phyloP scores from a whole-genome alignment of 53 echinoderm and acorn worm species.

The Crossaster papposus region DNA sequence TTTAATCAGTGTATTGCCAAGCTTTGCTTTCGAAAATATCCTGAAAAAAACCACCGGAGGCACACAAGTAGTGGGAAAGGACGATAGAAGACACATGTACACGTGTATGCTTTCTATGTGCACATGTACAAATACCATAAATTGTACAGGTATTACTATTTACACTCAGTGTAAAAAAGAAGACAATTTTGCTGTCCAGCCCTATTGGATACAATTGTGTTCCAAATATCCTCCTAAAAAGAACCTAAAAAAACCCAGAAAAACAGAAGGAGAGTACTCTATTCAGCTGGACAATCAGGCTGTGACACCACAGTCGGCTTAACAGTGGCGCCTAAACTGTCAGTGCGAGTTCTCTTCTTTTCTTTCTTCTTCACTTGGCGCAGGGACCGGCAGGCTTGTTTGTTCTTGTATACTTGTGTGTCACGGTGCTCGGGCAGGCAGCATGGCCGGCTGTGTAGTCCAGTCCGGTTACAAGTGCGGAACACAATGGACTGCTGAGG shows the following conservation, averaged over 20 bases:
- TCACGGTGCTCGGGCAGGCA: too few relatives aligned
- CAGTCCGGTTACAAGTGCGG: background rate
- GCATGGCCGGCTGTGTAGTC: background rate
- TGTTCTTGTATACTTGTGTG: too few relatives aligned
- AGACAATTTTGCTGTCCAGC: too few relatives aligned
- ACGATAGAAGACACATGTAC: too few relatives aligned
- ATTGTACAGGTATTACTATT: too few relatives aligned
- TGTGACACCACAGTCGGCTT: slow-evolving; percentile 51
- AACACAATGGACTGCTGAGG: background rate
- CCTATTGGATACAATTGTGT: too few relatives aligned
- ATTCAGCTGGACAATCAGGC: slow-evolving; percentile 35
- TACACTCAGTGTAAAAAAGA: too few relatives aligned
- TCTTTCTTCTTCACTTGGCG: background rate
- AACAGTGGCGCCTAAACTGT: background rate
- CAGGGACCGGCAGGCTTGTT: background rate
- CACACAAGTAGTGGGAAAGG: too few relatives aligned
- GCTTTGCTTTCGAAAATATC: background rate
- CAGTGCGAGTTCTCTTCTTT: background rate
- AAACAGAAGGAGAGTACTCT: slow-evolving; percentile 3
- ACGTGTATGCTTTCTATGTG: too few relatives aligned
- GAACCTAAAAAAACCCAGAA: too few relatives aligned
- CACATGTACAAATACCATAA: too few relatives aligned
- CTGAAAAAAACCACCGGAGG: background rate
- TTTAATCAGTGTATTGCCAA: background rate
- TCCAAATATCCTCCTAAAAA: too few relatives aligned